A percentile compares a stretch with the other conserved stretches of the same genome.
Evolutionary conservation across 2,888 invertebrate species (phyloP).

Genomic region (Platerodrilus igneus): DNA sequence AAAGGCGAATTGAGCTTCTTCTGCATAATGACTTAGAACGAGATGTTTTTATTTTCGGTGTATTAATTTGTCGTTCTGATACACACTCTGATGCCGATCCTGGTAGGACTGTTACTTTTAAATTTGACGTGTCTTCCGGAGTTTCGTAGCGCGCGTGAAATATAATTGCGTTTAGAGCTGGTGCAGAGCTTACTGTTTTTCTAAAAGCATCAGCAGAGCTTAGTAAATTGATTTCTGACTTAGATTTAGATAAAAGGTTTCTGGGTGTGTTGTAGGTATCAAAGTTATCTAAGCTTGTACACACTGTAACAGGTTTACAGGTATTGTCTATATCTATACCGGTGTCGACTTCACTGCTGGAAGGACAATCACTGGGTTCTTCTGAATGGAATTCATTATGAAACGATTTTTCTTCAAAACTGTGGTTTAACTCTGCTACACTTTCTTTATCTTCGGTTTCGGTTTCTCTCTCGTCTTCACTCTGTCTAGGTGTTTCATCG

Average conservation of each 20-base stretch:
- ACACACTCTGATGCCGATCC: slow-evolving; percentile 29
- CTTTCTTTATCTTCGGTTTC: slow-evolving; percentile 4
- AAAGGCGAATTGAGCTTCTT: slow-evolving; percentile 21
- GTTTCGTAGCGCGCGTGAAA: slow-evolving; percentile 12
- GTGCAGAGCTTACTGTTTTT: slow-evolving; percentile 43
- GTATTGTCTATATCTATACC: no score
- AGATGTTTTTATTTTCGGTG: slow-evolving; percentile 16
- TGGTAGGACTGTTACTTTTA: slow-evolving; percentile 31
- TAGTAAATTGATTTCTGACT: slow-evolving; percentile 40
- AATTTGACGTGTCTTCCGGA: slow-evolving; percentile 27
- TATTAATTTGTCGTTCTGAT: slow-evolving; percentile 20
- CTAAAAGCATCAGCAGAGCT: slow-evolving; percentile 38
- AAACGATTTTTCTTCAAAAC: no score
- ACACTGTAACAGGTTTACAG: no score
- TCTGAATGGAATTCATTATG: no score
- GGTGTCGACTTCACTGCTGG: no score
- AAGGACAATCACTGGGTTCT: no score
- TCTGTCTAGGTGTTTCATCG: no score
- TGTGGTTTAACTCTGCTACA: no score
- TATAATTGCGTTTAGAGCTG: slow-evolving; percentile 33
- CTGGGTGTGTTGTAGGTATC: slow-evolving; percentile 12
- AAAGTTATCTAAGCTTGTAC: slow-evolving; percentile 22
- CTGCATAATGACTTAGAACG: slow-evolving; percentile 18
- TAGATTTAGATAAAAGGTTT: slow-evolving; percentile 31
- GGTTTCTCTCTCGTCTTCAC: no score